Percentiles rank a stretch among this genome's conserved stretches.
phyloP scores from a whole-genome alignment of 2,888 invertebrate species.

The Mamestra brassicae region DNA sequence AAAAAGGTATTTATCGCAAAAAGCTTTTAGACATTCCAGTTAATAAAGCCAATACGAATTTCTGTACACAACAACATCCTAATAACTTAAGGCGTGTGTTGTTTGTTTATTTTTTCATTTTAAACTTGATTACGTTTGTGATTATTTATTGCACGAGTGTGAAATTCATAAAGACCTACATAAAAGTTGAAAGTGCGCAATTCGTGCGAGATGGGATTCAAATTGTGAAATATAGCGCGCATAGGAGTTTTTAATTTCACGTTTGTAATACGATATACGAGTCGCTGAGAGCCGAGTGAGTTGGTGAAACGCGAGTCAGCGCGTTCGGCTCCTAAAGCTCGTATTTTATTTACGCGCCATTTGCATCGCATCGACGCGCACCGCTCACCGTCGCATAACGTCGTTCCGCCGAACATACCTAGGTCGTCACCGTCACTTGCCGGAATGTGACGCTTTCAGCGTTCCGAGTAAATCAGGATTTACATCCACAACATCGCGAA shows the following conservation, averaged over 20 bases:
- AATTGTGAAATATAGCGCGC: constrained; percentile 69
- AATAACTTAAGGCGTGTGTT: not conserved
- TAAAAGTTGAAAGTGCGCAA: constrained; percentile 51
- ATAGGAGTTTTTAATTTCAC: constrained; percentile 73
- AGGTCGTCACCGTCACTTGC: constrained; percentile 58
- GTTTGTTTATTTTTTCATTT: constrained; percentile 19
- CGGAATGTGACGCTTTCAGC: constrained; percentile 46
- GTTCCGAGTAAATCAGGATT: constrained; percentile 56
- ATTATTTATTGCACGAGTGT: constrained; percentile 23
- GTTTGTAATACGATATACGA: constrained; percentile 70
- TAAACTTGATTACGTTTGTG: constrained; percentile 7
- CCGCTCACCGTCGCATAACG: constrained; percentile 57
- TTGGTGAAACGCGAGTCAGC: constrained; percentile 64
- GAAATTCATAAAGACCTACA: constrained; percentile 38
- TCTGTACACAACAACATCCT: constrained; percentile 18
- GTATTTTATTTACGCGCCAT: constrained; percentile 87
- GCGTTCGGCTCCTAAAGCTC: constrained; percentile 68
- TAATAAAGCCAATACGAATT: constrained; percentile 10
- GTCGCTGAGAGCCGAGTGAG: constrained; percentile 39
- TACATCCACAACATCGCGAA: constrained; percentile 33
- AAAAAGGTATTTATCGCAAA: constrained; percentile 3
- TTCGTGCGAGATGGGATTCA: constrained; percentile 64
- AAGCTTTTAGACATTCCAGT: constrained; percentile 22
- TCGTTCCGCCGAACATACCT: constrained; percentile 57
- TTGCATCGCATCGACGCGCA: constrained; percentile 74